phyloP scores from a whole-genome alignment of 2,113 vertebrate species.

The Menidia beryllina region DNA sequence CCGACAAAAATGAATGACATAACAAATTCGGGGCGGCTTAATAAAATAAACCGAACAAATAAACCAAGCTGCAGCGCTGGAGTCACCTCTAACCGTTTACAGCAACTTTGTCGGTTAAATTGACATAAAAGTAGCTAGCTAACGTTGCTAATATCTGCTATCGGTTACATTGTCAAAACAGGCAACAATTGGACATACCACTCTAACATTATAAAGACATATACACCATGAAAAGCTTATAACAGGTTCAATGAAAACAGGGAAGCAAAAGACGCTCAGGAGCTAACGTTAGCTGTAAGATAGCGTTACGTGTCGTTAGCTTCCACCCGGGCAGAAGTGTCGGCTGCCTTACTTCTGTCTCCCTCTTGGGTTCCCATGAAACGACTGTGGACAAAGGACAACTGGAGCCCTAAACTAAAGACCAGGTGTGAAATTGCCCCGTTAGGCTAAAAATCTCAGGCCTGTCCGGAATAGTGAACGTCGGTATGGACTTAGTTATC shows the following conservation, averaged over 20 bases:
- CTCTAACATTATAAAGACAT: not conserved
- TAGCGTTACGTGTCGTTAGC: slow-evolving; percentile 68
- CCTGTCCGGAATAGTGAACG: too few species aligned
- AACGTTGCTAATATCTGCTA: slow-evolving; percentile 32
- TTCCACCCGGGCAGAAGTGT: not conserved
- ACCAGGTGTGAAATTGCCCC: not conserved
- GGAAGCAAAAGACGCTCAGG: not conserved
- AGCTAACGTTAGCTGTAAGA: slow-evolving; percentile 40
- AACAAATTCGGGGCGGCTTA: not conserved
- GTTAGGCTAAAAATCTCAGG: not conserved
- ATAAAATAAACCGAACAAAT: accelerated
- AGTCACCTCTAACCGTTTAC: not conserved
- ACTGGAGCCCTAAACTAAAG: not conserved
- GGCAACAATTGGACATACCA: not conserved
- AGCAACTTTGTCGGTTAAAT: slow-evolving; percentile 17
- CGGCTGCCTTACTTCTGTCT: slow-evolving; percentile 77
- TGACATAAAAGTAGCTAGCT: slow-evolving; percentile 35
- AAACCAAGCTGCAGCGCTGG: not conserved
- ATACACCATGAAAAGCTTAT: not conserved
- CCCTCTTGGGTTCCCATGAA: slow-evolving; percentile 82
- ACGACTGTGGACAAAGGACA: slow-evolving; percentile 49
- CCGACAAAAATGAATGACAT: too few species aligned
- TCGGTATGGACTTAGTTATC: slow-evolving; percentile 34
- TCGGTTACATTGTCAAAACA: not conserved
- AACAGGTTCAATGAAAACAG: not conserved